Base-by-base conservation (phyloP, 2,797 vertebrate genomes). In the Lepidocolaptes lacrymiger region DNA sequence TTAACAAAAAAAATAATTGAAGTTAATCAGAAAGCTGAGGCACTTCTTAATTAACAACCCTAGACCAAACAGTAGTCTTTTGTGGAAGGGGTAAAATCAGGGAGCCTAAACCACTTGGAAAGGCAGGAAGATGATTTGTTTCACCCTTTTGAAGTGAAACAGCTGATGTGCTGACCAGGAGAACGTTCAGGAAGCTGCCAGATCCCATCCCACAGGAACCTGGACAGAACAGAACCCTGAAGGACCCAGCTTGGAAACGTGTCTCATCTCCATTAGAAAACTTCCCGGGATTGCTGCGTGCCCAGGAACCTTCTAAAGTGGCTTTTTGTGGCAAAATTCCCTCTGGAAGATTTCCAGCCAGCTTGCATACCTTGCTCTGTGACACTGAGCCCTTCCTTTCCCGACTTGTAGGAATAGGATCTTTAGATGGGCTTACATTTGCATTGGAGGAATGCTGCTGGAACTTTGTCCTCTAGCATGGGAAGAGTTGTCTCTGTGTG, bases 401-500 rank as follows among this genome's bases (percentile, higher is more conserved):
- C 83, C 73, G 41, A n/a, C 22, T 91, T 86, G 68, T 18, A 87
- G 49, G 74, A 93, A 5, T 37, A 56, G 3, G 23, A 7, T 39
- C 63, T 76, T 73, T 63, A 75, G 80, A 71, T 76, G 41, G 59
- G 13, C 54, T 69, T 92, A 26, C 18, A 55, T 81, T 95, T 96
- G 88, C 80, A 48, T 76, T 95, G 80, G 63, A 95, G 77, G 41
- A 71, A 30, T 88, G 56, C 36, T 85, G 55, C 67, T 94, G 85
- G 93, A 94, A 84, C 89, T 94, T 95, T 74, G 56, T 59, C 73
- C 52, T 37, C 27, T 68, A 91, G 77, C 77, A 91, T 85, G 67
- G 90, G 85, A 96, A 77, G 75, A 83, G 77, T 73, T 95, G 82
- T 90, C 85, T 94, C 67, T 73, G 44, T 79, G 56, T 80, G 80